These are phyloP conservation scores for Erithacus rubecula DNA, from an alignment of 2,797 vertebrate species.

Conservation along the genomic window DNA sequence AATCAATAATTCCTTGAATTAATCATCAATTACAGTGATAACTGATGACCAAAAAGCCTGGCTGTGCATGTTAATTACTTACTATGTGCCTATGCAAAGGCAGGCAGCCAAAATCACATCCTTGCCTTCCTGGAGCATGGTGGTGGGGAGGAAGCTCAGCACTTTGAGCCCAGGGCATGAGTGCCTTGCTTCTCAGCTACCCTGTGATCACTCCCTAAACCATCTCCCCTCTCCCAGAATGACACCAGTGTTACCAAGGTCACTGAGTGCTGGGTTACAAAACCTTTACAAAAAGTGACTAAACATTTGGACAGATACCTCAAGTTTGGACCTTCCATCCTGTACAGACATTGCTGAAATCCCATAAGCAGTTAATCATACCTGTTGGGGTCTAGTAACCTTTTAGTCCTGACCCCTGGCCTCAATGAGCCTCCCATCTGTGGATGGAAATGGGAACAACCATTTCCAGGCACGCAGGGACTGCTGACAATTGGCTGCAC, in stretches of 20 bases:
- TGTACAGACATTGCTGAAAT: neutral
- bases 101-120: neutral
- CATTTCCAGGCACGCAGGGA: fast-evolving
- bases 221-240: neutral
- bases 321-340: neutral
- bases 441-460: neutral
- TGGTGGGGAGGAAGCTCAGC: neutral
- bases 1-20: conserved; percentile 17
- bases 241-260: fast-evolving
- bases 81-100: neutral
- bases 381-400: neutral
- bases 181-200: neutral
- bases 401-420: neutral
- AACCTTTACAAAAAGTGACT: neutral
- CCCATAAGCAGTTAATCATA: neutral
- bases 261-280: fast-evolving
- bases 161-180: neutral
- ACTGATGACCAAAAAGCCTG: neutral
- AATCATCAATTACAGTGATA: conserved; percentile 28
- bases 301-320: neutral
- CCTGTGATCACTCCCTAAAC: neutral
- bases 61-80: neutral
- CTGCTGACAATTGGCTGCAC: neutral
- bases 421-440: neutral
- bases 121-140: fast-evolving